Evolutionary conservation across 2,888 invertebrate genomes (phyloP).

Genomic region (Clusia tigrina): DNA sequence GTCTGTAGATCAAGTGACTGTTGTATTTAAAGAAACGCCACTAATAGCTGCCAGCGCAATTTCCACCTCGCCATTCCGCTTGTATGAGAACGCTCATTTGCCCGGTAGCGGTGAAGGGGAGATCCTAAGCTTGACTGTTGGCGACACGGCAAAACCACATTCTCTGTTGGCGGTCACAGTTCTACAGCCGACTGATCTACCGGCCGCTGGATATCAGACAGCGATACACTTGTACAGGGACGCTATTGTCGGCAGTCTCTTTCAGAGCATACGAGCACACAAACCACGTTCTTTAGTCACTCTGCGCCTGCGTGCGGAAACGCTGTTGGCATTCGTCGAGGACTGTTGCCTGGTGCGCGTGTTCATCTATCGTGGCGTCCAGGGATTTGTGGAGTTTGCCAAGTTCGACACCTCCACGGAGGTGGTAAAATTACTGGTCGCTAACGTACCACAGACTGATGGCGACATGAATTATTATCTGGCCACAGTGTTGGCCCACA

Average conservation of each 20-base stretch:
- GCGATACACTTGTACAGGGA: slow-evolving; percentile 66
- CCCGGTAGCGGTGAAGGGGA: slow-evolving; percentile 33
- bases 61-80: slow-evolving; percentile 52
- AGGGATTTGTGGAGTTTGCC: slow-evolving; percentile 59
- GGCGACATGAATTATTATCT: slow-evolving; percentile 42
- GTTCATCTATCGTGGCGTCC: slow-evolving; percentile 57
- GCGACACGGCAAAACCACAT: slow-evolving; percentile 35
- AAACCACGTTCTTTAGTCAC: slow-evolving; percentile 65
- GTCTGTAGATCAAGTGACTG: background rate
- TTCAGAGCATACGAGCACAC: slow-evolving; percentile 66
- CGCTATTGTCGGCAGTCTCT: slow-evolving; percentile 62
- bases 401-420: slow-evolving; percentile 37
- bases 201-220: slow-evolving; percentile 41
- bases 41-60: background rate
- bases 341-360: slow-evolving; percentile 48
- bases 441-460: slow-evolving; percentile 34
- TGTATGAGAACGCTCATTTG: slow-evolving; percentile 23
- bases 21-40: background rate
- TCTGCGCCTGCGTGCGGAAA: slow-evolving; percentile 64
- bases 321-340: slow-evolving; percentile 67
- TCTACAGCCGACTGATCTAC: too few relatives aligned
- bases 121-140: slow-evolving; percentile 31
- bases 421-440: slow-evolving; percentile 42
- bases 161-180: slow-evolving; percentile 62
- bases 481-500: slow-evolving; percentile 37